Conservation (phyloP, 37 sponge, comb jelly and placozoan species). For the Haliclona indistincta region DNA sequence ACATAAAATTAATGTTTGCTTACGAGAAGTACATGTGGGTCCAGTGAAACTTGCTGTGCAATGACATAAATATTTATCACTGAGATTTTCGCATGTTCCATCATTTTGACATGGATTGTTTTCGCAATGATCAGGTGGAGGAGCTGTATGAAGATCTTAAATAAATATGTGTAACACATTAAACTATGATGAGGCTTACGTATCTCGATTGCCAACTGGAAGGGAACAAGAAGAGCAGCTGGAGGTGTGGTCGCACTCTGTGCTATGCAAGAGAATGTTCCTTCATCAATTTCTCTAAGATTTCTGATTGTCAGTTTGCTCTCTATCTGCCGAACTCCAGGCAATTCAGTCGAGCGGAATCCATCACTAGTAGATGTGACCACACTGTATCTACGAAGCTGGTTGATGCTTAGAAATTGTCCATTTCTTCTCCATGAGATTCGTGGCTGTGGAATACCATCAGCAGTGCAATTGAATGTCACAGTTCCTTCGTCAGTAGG, state of each 20-base stretch:
- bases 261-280: conserved; percentile 19
- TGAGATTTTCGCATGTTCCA: too few relatives aligned
- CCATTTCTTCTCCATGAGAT: conserved; percentile 32
- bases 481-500: neutral
- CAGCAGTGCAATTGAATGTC: conserved; percentile 29
- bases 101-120: conserved; percentile 27
- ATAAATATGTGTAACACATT: neutral
- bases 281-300: conserved; percentile 5
- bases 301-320: conserved; percentile 26
- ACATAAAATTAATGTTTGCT: too few relatives aligned
- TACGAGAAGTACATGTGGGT: too few relatives aligned
- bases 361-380: neutral
- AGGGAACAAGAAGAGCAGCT: neutral
- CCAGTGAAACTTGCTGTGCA: too few relatives aligned
- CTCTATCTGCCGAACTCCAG: conserved; percentile 4
- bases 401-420: neutral
- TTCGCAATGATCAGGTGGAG: conserved; percentile 1
- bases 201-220: neutral
- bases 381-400: neutral
- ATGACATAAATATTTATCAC: too few relatives aligned
- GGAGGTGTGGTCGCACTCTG: neutral
- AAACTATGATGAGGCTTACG: neutral
- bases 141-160: too few relatives aligned
- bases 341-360: neutral
- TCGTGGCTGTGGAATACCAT: conserved; percentile 26